Evolutionary conservation across 1,140 invertebrate genomes (phyloP).

Genomic region (Tigriopus japonicus): DNA sequence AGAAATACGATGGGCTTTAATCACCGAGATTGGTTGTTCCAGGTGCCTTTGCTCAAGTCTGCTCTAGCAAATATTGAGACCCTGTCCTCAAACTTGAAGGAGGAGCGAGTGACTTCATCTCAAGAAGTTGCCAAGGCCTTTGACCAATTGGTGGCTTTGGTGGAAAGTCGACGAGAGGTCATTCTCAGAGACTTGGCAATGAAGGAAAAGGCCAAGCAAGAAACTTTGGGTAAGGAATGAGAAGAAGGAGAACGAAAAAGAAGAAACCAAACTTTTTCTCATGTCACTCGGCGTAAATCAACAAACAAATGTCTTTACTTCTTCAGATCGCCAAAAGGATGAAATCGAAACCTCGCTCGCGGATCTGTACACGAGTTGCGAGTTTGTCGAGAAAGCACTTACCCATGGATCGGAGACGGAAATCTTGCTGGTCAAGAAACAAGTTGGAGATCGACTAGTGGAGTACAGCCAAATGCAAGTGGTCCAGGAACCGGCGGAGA

Average conservation of each 20-base stretch:
- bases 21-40: conserved; percentile 10
- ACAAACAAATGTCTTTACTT: not conserved
- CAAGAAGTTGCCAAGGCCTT: conserved; percentile 12
- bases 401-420: conserved; percentile 31
- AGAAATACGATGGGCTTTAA: no score
- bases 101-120: conserved; percentile 17
- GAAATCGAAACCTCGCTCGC: conserved; percentile 26
- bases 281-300: not conserved
- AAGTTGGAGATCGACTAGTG: conserved; percentile 31
- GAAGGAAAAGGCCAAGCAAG: not conserved
- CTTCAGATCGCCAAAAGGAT: conserved; percentile 24
- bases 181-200: not conserved
- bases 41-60: conserved; percentile 27
- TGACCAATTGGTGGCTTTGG: not conserved
- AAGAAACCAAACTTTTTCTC: conserved; percentile 21
- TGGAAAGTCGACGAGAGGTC: not conserved
- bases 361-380: conserved; percentile 29
- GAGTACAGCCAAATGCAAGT: conserved; percentile 27
- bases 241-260: conserved; percentile 22
- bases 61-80: conserved; percentile 26
- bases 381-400: conserved; percentile 27
- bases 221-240: not conserved
- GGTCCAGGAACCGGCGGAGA: conserved; percentile 29
- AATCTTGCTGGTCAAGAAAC: conserved; percentile 33
- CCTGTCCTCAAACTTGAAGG: conserved; percentile 22